These are phyloP conservation scores for Cyclopterus lumpus DNA, from an alignment of 2,797 vertebrate genomes.

Conservation along the genomic window DNA sequence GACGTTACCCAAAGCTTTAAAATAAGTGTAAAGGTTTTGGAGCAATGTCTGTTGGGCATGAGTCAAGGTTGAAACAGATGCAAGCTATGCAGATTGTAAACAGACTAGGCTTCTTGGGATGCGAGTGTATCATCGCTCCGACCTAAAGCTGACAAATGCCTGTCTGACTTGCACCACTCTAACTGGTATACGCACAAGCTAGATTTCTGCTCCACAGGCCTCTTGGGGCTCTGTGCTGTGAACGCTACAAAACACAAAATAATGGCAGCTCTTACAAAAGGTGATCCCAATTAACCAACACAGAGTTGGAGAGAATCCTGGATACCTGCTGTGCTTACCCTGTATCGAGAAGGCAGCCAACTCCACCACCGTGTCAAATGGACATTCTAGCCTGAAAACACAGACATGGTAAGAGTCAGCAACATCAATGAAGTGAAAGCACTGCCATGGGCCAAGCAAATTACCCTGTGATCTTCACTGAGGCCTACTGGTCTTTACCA, in stretches of 20 bases:
- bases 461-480: neutral
- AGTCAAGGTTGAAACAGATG: neutral
- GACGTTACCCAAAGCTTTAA: neutral
- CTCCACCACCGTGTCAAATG: constrained; percentile 93
- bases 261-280: neutral
- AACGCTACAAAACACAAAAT: neutral
- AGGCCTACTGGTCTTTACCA: neutral
- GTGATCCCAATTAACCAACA: neutral
- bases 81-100: neutral
- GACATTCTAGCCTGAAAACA: constrained; percentile 90
- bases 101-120: neutral
- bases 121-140: neutral
- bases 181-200: neutral
- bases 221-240: neutral
- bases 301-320: constrained; percentile 1
- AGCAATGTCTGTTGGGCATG: no score
- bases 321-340: constrained; percentile 82
- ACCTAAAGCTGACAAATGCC: neutral
- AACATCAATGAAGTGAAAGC: neutral
- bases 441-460: neutral
- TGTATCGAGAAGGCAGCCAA: constrained; percentile 94
- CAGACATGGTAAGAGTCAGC: constrained; percentile 20
- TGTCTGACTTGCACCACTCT: neutral
- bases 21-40: neutral
- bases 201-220: neutral